phyloP scores from a whole-genome alignment of 1,140 invertebrate species.

The Metaphire vulgaris region DNA sequence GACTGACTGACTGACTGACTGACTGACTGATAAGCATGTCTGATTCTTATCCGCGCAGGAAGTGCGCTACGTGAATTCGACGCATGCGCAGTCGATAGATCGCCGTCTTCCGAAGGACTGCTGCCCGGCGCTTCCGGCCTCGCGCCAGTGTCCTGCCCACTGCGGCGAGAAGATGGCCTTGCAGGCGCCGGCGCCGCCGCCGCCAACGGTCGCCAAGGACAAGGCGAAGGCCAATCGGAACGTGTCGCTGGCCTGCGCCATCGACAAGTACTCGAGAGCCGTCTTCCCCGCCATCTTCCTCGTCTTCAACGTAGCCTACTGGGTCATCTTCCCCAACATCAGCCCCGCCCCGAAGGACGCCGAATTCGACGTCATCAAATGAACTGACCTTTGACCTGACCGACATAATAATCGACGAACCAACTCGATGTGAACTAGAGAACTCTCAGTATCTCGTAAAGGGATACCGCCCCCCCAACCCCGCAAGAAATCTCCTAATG shows the following conservation, averaged over 20 bases:
- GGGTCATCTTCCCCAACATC: not conserved
- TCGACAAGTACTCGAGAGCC: not conserved
- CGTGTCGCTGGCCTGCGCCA: not conserved
- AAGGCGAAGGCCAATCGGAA: not conserved
- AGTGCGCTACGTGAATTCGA: not conserved
- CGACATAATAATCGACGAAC: too few species aligned
- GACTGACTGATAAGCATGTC: not conserved
- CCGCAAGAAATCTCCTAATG: too few species aligned
- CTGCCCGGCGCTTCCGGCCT: conserved; percentile 1
- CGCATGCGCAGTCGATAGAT: not conserved
- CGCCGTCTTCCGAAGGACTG: not conserved
- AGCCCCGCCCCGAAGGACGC: not conserved
- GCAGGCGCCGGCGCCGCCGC: conserved; percentile 1
- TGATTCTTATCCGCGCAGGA: not conserved
- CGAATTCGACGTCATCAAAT: conserved; percentile 5
- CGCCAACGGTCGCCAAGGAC: too few species aligned
- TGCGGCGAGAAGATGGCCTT: conserved; percentile 5
- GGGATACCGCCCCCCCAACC: too few species aligned
- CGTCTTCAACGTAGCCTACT: not conserved
- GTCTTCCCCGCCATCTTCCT: not conserved
- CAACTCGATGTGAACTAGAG: too few species aligned
- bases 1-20: not conserved
- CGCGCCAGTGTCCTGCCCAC: conserved; percentile 4
- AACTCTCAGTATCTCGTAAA: too few species aligned
- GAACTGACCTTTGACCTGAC: not conserved